A percentile compares a stretch with the other conserved stretches of the same genome.
These are phyloP conservation scores for Myotis vivesi DNA, from an alignment of 2,797 vertebrate species.

Conservation along the genomic window DNA sequence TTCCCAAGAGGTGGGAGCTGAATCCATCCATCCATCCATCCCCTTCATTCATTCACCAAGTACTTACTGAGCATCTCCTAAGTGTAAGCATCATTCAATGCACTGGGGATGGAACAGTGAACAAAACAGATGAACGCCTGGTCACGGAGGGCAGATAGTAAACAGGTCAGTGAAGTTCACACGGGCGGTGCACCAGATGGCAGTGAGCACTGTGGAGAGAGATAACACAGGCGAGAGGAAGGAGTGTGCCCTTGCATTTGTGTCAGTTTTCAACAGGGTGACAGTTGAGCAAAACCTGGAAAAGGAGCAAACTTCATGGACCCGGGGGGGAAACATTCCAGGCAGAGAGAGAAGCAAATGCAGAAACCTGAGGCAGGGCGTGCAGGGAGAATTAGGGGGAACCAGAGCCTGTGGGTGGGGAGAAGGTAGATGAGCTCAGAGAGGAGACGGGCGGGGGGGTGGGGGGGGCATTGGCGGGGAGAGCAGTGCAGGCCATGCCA, in stretches of 20 bases:
- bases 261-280: neutral
- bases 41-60: neutral
- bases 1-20: neutral
- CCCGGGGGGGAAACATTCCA: neutral
- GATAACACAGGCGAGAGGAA: neutral
- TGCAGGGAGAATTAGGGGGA: neutral
- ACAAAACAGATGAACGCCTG: neutral
- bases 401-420: neutral
- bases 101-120: neutral
- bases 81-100: neutral
- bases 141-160: neutral
- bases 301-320: neutral
- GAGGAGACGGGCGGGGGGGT: neutral
- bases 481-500: rapidly evolving
- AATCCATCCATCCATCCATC: neutral
- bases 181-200: neutral
- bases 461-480: too few relatives aligned
- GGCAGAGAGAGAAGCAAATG: neutral
- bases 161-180: neutral
- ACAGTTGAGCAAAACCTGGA: neutral
- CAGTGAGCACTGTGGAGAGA: neutral
- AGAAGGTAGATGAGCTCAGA: neutral
- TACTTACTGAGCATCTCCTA: neutral
- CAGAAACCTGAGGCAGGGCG: rapidly evolving
- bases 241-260: neutral